Percentiles rank a stretch among this genome's conserved stretches.
Conservation (phyloP, 2,888 invertebrate species). For the Thecophora atra region DNA sequence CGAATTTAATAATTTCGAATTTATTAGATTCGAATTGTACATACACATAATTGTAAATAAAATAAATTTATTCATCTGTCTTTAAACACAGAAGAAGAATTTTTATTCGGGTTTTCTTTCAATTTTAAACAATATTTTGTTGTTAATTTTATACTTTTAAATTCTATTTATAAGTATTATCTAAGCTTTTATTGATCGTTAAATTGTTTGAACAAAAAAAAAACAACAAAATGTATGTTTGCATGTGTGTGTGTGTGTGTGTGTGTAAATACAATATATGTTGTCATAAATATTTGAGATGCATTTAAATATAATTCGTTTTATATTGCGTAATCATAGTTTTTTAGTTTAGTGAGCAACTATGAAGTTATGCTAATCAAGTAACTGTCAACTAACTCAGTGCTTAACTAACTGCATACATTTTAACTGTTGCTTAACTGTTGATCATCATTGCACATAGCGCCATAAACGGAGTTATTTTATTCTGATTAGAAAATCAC, state of each 20-base stretch:
- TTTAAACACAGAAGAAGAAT: not conserved
- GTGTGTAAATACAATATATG: constrained; percentile 18
- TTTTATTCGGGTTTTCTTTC: not conserved
- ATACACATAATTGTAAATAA: not conserved
- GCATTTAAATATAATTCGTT: not conserved
- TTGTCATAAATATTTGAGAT: not conserved
- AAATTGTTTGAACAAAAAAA: constrained; percentile 29
- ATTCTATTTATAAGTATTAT: constrained; percentile 23
- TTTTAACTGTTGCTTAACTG: too few relatives aligned
- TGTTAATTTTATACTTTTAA: constrained; percentile 14
- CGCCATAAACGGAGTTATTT: too few relatives aligned
- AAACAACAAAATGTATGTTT: constrained; percentile 37
- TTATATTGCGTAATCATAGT: not conserved
- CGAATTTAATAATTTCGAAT: too few relatives aligned
- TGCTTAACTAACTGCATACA: too few relatives aligned
- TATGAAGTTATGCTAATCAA: not conserved
- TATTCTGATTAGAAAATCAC: too few relatives aligned
- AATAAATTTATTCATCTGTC: not conserved
- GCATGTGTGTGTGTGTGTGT: constrained; percentile 39
- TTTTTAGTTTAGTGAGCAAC: not conserved
- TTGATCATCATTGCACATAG: too few relatives aligned
- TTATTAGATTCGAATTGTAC: too few relatives aligned
- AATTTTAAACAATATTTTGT: constrained; percentile 32
- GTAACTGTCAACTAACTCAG: not conserved
- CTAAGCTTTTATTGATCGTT: constrained; percentile 28